phyloP scores from a whole-genome alignment of 1,140 invertebrate genomes.

The Ceratina calcarata region DNA sequence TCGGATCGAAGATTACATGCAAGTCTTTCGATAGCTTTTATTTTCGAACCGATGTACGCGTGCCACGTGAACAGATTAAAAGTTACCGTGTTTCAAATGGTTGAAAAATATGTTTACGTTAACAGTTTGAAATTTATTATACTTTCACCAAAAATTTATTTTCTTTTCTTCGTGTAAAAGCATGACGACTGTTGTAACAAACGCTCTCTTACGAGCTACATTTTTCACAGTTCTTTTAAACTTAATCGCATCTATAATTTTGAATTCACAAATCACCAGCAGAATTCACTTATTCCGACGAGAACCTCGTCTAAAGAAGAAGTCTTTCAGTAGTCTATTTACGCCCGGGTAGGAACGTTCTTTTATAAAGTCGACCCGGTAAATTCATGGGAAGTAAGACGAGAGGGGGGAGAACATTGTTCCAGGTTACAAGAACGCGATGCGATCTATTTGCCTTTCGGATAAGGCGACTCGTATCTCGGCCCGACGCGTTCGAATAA shows the following conservation, averaged over 20 bases:
- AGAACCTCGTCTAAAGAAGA: not conserved
- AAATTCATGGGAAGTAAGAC: slow-evolving; percentile 6
- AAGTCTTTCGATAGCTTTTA: not conserved
- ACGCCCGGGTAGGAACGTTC: not conserved
- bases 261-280: slow-evolving; percentile 1
- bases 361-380: not conserved
- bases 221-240: not conserved
- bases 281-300: not conserved
- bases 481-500: not conserved
- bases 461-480: not conserved
- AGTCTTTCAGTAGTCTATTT: not conserved
- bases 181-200: too few relatives aligned
- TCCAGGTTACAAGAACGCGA: not conserved
- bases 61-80: not conserved
- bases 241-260: not conserved
- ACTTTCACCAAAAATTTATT: too few relatives aligned
- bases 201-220: too few relatives aligned
- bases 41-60: not conserved
- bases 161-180: too few relatives aligned
- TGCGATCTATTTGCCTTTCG: slow-evolving; percentile 24
- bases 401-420: not conserved
- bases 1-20: not conserved
- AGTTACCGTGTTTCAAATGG: not conserved
- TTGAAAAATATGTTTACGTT: not conserved
- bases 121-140: too few relatives aligned